Evolutionary conservation across 2,888 invertebrate genomes (phyloP).

Genomic region (Tenthredo amoena): DNA sequence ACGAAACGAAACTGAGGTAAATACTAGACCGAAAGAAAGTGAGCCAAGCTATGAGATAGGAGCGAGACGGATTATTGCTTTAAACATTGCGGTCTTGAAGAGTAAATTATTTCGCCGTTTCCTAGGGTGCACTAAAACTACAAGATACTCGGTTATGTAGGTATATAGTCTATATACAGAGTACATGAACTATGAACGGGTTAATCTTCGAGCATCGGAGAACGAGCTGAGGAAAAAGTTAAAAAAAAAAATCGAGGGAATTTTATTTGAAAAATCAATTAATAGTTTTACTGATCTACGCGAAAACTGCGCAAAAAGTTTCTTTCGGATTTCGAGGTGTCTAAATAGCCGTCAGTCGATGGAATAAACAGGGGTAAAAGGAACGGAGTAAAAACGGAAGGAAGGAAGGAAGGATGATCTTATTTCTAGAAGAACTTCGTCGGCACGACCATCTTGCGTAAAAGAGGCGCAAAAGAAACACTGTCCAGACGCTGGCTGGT

Average conservation of each 20-base stretch:
- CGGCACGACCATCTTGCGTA: slow-evolving; percentile 19
- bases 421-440: background rate
- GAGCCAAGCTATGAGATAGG: slow-evolving; percentile 54
- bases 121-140: slow-evolving; percentile 7
- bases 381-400: background rate
- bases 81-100: slow-evolving; percentile 64
- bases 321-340: background rate
- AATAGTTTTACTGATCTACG: background rate
- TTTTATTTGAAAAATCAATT: background rate
- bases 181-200: background rate
- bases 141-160: background rate
- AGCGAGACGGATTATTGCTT: slow-evolving; percentile 57
- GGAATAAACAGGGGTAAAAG: background rate
- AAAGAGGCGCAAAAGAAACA: slow-evolving; percentile 68
- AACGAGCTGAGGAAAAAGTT: background rate
- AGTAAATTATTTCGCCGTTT: slow-evolving; percentile 65
- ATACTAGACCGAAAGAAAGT: slow-evolving; percentile 55
- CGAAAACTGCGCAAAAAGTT: background rate
- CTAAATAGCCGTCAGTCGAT: background rate
- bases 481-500: slow-evolving; percentile 66
- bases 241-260: background rate
- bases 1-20: slow-evolving; percentile 22
- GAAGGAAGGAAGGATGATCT: slow-evolving; percentile 9
- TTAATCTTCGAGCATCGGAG: background rate
- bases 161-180: background rate